A percentile compares a stretch with the other conserved stretches of the same genome.
Evolutionary conservation across 2,888 invertebrate genomes (phyloP).

Genomic region (Dryococelus australis): DNA sequence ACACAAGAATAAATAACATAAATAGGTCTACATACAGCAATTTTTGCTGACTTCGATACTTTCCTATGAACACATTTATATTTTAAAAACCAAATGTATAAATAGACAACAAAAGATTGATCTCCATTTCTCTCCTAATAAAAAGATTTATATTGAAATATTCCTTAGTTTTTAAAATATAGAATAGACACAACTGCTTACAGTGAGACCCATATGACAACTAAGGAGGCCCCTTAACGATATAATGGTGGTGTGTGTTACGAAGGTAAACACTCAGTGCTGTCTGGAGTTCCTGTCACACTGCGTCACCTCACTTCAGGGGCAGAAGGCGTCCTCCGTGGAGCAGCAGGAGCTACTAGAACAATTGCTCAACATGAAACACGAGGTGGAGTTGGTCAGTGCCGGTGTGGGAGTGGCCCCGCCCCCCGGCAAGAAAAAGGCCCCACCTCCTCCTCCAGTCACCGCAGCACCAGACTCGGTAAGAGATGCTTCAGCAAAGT

Average conservation of each 20-base stretch:
- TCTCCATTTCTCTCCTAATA: no score
- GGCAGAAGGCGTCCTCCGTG: conserved; percentile 53
- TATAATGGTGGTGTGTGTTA: not conserved
- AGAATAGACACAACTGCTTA: no score
- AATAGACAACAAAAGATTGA: no score
- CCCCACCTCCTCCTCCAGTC: conserved; percentile 35
- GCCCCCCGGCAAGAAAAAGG: conserved; percentile 19
- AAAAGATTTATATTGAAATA: no score
- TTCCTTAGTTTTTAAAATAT: no score
- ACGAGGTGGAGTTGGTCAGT: conserved; percentile 61
- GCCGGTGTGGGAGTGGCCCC: not conserved
- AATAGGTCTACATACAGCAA: no score
- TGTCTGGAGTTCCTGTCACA: conserved; percentile 62
- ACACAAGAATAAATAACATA: no score
- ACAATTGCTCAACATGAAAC: conserved; percentile 71
- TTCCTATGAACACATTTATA: no score
- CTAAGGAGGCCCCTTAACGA: no score
- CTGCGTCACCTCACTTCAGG: conserved; percentile 35
- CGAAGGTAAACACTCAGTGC: conserved; percentile 35
- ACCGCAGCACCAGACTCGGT: not conserved
- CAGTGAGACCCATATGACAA: no score
- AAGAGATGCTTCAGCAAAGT: not conserved
- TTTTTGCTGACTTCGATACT: no score
- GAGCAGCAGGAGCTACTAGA: conserved; percentile 70
- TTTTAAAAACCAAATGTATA: no score